Evolutionary conservation across 2,113 vertebrate species (phyloP).

Genomic region (Scalopus aquaticus): DNA sequence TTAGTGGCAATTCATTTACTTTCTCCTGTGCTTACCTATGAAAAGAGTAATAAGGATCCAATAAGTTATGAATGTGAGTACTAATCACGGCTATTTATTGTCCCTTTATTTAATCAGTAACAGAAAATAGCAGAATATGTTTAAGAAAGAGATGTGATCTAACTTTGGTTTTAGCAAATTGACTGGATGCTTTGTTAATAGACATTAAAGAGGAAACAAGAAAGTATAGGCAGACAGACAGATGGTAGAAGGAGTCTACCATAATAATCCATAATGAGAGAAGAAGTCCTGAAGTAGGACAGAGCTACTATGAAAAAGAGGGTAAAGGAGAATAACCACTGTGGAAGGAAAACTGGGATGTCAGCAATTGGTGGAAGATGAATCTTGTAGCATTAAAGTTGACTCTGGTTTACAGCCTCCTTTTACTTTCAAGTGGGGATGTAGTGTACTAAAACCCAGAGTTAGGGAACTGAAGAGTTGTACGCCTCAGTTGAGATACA

Average conservation of each 20-base stretch:
- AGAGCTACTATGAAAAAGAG: not conserved
- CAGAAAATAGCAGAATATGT: not conserved
- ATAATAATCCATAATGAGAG: not conserved
- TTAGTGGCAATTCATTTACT: not conserved
- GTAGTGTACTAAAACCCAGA: not conserved
- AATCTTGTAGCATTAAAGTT: not conserved
- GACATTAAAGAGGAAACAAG: not conserved
- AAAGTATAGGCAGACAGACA: not conserved
- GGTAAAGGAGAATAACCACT: not conserved
- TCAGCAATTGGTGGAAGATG: not conserved
- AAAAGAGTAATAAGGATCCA: not conserved
- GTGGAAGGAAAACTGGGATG: not conserved
- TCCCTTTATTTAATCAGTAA: not conserved
- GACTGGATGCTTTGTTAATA: not conserved
- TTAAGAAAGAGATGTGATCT: not conserved
- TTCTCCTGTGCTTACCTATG: not conserved
- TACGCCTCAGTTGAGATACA: not conserved
- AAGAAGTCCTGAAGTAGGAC: not conserved
- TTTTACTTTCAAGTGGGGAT: not conserved
- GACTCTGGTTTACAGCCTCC: not conserved
- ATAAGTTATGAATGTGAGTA: not conserved
- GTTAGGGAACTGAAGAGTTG: not conserved
- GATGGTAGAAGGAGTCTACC: not conserved
- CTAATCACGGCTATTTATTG: not conserved
- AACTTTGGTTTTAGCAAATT: constrained; percentile 14